Base-by-base conservation (phyloP, 2,113 vertebrate genomes). In the Actinemys pallida region DNA sequence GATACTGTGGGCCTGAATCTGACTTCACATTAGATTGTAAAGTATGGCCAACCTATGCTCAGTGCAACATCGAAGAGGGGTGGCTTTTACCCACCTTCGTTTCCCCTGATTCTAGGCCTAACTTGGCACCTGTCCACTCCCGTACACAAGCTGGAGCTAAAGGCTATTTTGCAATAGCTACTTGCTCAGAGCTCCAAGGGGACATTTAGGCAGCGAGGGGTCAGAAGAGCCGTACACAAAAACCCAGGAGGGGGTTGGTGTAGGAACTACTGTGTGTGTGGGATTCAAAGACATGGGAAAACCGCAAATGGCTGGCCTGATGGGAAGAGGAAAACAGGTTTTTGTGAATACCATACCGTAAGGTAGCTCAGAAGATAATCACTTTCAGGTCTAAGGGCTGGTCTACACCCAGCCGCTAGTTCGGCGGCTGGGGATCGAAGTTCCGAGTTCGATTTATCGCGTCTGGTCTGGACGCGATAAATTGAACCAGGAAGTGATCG, bases 61-160 rank as follows among this genome's bases (percentile, higher is more conserved):
- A 17, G 78, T 0, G 4, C 24, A 27, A 39, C 56, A 84, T 31
- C 52, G 14, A 84, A 87, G 76, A 0, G 0, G 1, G 35, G 35
- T 39, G 52, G 4, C 29, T 62, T 65, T 1, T 57, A 83, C 8
- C 42, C 1, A 1, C 22, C 24, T 2, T 3, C 14, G 52, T 1
- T 31, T 20, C 27, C 4, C 53, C 0, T 2, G 88, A 2, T 45
- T 25, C n/a, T 79, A 0, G 0, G 79, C 31, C 14, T 6, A 35
- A 62, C 59, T 62, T 62, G 59, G 6, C 31, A 62, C 14, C 59
- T 35, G 59, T 59, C 59, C 29, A 35, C 59, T 62, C 14, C 29
- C 13, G 35, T 62, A 62, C 6, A 17, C 31, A 35, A 62, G 59
- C 59, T 62, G 2, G 31, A 35, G 12, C 59, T 62, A 62, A 62